Evolutionary conservation across 2,888 invertebrate species (phyloP), one percentile per base, ranked within the genome.

Genomic region (Zhuqinia jingwanae): DNA sequence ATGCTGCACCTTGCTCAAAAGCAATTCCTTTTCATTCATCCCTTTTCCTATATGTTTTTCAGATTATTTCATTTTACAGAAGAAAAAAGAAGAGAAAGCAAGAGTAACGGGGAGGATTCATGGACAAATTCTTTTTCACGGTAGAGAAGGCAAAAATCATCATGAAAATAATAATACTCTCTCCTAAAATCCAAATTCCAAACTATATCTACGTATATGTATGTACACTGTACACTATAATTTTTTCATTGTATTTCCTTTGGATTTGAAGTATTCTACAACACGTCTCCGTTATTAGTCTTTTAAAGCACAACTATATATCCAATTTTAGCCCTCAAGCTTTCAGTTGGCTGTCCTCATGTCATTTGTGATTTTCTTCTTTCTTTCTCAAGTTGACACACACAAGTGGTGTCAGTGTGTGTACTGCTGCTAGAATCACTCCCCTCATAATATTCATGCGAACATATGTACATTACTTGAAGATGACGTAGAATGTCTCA

Each of bases 341-440:
- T 70, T 70, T 70, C 70, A 70, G 70, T 70, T 70, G 47, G 47
- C 70, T 70, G 70, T 70, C 70, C 70, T 50, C 47, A 47, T 70
- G 70, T 70, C 70, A 70, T 70, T 47, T 70, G 47, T 70, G 70
- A 70, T 70, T 70, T 70, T 70, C 2, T 42, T 30, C n/a, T n/a
- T n/a, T n/a, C n/a, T 63, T 63, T 58, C 25, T 45, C n/a, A 65
- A 65, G 50, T 36, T 56, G 17, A 20, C 58, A 53, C 25, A 73
- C 75, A 75, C 56, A 50, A 73, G 53, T 50, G 53, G 20, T 75
- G 30, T 2, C 0, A 20, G 30, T 75, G 53, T 11, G n/a, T 68
- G 36, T 36, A 36, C 5, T n/a, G 8, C 36, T 36, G 36, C 8
- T 36, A 36, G 36, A 36, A 50, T n/a, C n/a, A 50, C 50, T 50